Evolutionary conservation across 2,797 vertebrate genomes (phyloP), one percentile per base, ranked within the genome.

Genomic region (Diplodus puntazzo): DNA sequence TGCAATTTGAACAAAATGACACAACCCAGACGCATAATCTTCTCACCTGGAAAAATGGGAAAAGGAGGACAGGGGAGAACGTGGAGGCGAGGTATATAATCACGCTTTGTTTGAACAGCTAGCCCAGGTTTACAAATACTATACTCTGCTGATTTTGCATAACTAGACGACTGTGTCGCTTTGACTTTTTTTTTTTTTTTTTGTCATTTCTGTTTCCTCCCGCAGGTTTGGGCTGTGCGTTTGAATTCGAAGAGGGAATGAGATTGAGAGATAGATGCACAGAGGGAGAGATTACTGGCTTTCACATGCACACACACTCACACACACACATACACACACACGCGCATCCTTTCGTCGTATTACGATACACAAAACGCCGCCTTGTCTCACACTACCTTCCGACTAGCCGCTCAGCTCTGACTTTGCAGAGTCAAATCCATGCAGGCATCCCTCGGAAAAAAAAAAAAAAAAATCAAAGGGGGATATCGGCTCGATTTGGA

Each of bases 351-450:
- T 81, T 73, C 85, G 25, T 74, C 27, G 76, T 76, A 86, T 92
- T 91, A 90, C 89, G 95, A 96, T 95, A 97, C 96, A 94, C 96
- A 96, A 96, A 97, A 95, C 95, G 94, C 94, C 91, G 90, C 95
- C 75, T 80, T 43, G 58, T 75, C 81, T 85, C 68, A 65, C 70
- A 16, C 42, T 10, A 54, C 94, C 92, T 94, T 66, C 94, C 94
- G 94, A 94, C 95, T 86, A 65, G 84, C 85, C 62, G 69, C 74
- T 86, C 57, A 85, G 59, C 77, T 90, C 81, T 95, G 96, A 95
- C 95, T 93, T 94, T 95, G 94, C 94, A 94, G 96, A 98, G 97
- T 95, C 95, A 95, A 96, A 97, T 97, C 96, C 95, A 93, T 92
- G 96, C 94, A 87, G 88, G 95, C 94, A 95, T 94, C 95, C 94